Conservation (phyloP, 2,113 vertebrate species). For the Felis chaus region DNA sequence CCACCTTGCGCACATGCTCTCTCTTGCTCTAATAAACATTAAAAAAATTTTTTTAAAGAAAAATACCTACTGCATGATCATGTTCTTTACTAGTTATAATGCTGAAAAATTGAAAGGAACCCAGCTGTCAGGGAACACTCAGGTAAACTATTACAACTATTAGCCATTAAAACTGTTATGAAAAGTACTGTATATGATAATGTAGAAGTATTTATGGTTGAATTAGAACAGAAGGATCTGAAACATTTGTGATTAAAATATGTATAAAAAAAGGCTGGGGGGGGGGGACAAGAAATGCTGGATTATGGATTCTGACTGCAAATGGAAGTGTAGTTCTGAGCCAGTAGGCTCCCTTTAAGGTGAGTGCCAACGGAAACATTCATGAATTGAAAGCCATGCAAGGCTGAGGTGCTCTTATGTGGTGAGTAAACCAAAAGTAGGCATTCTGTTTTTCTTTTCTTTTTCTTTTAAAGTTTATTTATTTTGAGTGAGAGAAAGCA, state of each 20-base stretch:
- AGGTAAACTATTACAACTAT: not conserved
- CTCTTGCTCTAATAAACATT: too few relatives aligned
- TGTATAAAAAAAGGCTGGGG: not conserved
- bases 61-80: not conserved
- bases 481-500: too few relatives aligned
- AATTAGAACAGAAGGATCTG: not conserved
- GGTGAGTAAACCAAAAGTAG: not conserved
- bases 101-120: not conserved
- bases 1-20: too few relatives aligned
- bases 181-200: not conserved
- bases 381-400: not conserved
- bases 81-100: not conserved
- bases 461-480: too few relatives aligned
- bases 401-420: not conserved
- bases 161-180: not conserved
- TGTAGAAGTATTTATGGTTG: not conserved
- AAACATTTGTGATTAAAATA: slow-evolving; percentile 28
- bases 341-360: not conserved
- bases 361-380: not conserved
- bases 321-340: not conserved
- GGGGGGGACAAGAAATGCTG: not conserved
- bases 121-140: not conserved
- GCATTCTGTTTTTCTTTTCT: not conserved
- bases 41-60: not conserved
- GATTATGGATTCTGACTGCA: not conserved